Evolutionary conservation across 2,888 invertebrate species (phyloP).

Genomic region (Agriopis marginaria): DNA sequence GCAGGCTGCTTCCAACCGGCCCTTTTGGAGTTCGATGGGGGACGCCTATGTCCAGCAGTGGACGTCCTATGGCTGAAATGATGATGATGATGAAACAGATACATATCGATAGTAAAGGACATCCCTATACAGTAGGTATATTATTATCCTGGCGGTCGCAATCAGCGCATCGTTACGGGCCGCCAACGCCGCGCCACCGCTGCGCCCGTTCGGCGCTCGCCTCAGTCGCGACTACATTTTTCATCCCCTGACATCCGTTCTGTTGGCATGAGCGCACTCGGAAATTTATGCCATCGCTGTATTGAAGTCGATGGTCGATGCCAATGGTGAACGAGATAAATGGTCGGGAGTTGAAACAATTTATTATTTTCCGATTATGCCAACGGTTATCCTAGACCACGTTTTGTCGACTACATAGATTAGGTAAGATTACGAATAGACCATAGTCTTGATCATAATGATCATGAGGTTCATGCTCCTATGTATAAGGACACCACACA

Average conservation of each 20-base stretch:
- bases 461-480: no score
- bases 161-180: slow-evolving; percentile 67
- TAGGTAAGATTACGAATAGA: background rate
- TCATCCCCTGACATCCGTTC: slow-evolving; percentile 69
- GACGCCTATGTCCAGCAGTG: no score
- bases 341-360: slow-evolving; percentile 40
- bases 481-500: no score
- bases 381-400: slow-evolving; percentile 28
- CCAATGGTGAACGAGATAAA: slow-evolving; percentile 43
- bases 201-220: slow-evolving; percentile 38
- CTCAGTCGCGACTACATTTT: slow-evolving; percentile 64
- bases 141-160: slow-evolving; percentile 50
- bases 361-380: slow-evolving; percentile 40
- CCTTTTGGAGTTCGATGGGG: no score
- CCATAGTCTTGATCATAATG: no score
- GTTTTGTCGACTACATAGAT: slow-evolving; percentile 11
- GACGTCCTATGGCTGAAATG: no score
- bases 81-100: background rate
- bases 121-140: slow-evolving; percentile 13
- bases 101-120: slow-evolving; percentile 23
- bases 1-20: no score
- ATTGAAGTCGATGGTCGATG: slow-evolving; percentile 48
- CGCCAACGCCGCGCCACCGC: slow-evolving; percentile 36
- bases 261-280: slow-evolving; percentile 60
- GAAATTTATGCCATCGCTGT: slow-evolving; percentile 61